Evolutionary conservation across 2,113 vertebrate species (phyloP).

Genomic region (Dendropsophus ebraccatus): DNA sequence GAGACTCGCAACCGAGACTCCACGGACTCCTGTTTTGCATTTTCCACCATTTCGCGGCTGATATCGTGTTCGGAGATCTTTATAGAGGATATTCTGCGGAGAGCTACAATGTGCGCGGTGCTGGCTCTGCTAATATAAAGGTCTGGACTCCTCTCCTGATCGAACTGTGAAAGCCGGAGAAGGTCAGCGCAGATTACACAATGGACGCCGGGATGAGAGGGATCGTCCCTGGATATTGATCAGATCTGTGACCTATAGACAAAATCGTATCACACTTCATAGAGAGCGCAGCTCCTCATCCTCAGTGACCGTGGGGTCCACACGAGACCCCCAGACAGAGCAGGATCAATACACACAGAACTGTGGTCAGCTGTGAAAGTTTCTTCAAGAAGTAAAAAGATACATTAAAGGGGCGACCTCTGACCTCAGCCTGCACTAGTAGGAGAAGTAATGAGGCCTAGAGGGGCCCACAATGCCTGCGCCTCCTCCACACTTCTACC

Average conservation of each 20-base stretch:
- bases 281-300: neutral
- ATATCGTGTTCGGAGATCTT: no score
- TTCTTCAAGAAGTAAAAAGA: neutral
- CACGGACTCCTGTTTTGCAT: no score
- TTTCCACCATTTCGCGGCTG: no score
- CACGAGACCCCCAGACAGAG: neutral
- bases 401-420: neutral
- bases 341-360: neutral
- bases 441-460: neutral
- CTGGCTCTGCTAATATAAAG: constrained; percentile 15
- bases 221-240: constrained; percentile 13
- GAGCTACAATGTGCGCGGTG: neutral
- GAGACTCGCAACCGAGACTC: no score
- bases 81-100: neutral
- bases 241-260: constrained; percentile 20
- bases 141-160: constrained; percentile 7
- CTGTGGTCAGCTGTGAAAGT: neutral
- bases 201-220: neutral
- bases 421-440: neutral
- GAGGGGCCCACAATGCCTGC: neutral
- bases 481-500: neutral
- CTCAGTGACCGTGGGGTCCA: neutral
- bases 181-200: constrained; percentile 15
- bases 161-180: neutral
- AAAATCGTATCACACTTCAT: neutral